Evolutionary conservation across 1,140 invertebrate species (phyloP), one percentile per base, ranked within the genome.

Genomic region (Oedothorax gibbosus): DNA sequence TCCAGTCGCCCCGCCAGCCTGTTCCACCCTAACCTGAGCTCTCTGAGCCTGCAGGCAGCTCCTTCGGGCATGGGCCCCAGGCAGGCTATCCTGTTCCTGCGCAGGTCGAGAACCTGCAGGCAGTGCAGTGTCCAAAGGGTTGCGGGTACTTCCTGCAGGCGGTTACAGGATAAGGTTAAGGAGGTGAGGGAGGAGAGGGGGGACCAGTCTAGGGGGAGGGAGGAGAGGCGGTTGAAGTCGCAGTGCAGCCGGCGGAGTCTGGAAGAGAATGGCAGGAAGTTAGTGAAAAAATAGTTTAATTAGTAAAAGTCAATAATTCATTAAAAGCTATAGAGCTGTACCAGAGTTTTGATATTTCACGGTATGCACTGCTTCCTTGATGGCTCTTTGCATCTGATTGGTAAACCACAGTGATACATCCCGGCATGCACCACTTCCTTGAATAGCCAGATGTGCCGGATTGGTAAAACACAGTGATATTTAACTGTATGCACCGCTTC

Each of bases 221-320:
- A 18, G 7, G n/a, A 18, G 0, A 84, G 15, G 12, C 50, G 71
- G 21, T 84, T 84, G 64, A 76, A 84, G 82, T 84, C 82, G 21
- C 71, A 76, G n/a, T 76, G 71, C 7, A 84, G 53, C 0, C 82
- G 57, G 11, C 51, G 65, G 10, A 84, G 64, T 49, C 80, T 82
- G 49, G 54, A 73, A 51, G 21, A 60, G 11, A 60, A 60, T n/a
- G n/a, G n/a, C n/a, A n/a, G n/a, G n/a, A n/a, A n/a, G n/a, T n/a
- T 35, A 35, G 35, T 35, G 35, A 35, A 5, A 35, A 35, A 35
- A 35, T 1, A 1, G 1, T 35, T 35, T n/a, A n/a, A n/a, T 35
- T 35, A 35, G 35, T 35, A 2, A 35, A 35, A 35, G 35, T 35
- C 5, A 35, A 35, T 35, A 35, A 35, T 35, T 35, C 35, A 5